These are phyloP conservation scores for Terebella lapidaria DNA, from an alignment of 2,888 invertebrate genomes.

Conservation along the genomic window DNA sequence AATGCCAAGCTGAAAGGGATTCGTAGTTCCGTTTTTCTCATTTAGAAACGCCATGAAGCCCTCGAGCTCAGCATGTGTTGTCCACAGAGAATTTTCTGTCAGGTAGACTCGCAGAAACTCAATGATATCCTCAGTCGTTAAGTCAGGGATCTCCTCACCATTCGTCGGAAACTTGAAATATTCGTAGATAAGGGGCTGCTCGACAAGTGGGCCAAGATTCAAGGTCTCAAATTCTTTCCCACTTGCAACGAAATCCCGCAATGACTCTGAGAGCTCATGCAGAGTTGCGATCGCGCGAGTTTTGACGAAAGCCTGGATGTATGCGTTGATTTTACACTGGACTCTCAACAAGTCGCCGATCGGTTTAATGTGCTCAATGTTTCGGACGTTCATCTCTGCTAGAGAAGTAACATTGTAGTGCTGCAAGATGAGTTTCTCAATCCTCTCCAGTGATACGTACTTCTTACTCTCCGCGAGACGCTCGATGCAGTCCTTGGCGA, in stretches of 20 bases:
- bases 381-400: constrained; percentile 4
- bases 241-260: constrained; percentile 32
- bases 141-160: constrained; percentile 37
- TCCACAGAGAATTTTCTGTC: constrained; percentile 38
- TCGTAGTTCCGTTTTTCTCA: constrained; percentile 28
- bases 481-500: constrained; percentile 42
- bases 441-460: constrained; percentile 35
- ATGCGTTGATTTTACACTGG: constrained; percentile 28
- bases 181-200: constrained; percentile 38
- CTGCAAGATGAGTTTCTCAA: constrained; percentile 36
- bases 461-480: constrained; percentile 37
- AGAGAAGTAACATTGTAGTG: constrained; percentile 16
- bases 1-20: constrained; percentile 40
- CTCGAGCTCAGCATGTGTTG: constrained; percentile 29
- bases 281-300: constrained; percentile 39
- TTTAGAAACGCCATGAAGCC: constrained; percentile 40
- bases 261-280: constrained; percentile 36
- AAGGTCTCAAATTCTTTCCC: constrained; percentile 33
- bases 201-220: constrained; percentile 42
- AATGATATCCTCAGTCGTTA: constrained; percentile 39
- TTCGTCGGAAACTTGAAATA: constrained; percentile 43
- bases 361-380: constrained; percentile 15
- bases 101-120: constrained; percentile 32
- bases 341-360: constrained; percentile 31
- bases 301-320: constrained; percentile 39